phyloP scores from a whole-genome alignment of 2,113 vertebrate species.

The Chionis minor region DNA sequence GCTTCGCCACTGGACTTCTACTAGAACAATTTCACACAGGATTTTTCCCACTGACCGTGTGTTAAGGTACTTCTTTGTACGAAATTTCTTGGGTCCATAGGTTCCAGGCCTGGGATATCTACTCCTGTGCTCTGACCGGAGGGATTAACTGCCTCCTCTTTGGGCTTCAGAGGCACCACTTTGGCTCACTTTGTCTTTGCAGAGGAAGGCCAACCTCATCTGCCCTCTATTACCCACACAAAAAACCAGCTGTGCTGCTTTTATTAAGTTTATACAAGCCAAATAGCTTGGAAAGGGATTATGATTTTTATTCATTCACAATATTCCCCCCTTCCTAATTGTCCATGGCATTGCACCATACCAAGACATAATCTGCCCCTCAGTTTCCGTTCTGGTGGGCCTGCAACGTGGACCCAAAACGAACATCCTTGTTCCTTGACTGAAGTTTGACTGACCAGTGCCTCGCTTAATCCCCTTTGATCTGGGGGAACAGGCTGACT shows the following conservation, averaged over 20 bases:
- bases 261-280: neutral
- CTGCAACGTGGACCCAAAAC: neutral
- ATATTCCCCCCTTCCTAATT: neutral
- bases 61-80: neutral
- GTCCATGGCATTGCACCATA: neutral
- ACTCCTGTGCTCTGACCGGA: neutral
- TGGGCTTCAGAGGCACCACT: neutral
- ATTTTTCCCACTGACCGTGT: neutral
- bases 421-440: neutral
- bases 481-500: neutral
- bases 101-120: neutral
- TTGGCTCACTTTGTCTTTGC: neutral
- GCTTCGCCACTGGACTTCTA: neutral
- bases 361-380: neutral
- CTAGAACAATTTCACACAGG: neutral
- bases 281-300: neutral
- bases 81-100: neutral
- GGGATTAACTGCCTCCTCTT: neutral
- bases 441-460: neutral
- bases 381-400: neutral
- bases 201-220: slow-evolving; percentile 17
- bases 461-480: neutral
- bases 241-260: slow-evolving; percentile 1
- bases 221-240: slow-evolving; percentile 15
- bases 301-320: neutral